phyloP scores from a whole-genome alignment of 1,140 invertebrate species.

The Varroa destructor region DNA sequence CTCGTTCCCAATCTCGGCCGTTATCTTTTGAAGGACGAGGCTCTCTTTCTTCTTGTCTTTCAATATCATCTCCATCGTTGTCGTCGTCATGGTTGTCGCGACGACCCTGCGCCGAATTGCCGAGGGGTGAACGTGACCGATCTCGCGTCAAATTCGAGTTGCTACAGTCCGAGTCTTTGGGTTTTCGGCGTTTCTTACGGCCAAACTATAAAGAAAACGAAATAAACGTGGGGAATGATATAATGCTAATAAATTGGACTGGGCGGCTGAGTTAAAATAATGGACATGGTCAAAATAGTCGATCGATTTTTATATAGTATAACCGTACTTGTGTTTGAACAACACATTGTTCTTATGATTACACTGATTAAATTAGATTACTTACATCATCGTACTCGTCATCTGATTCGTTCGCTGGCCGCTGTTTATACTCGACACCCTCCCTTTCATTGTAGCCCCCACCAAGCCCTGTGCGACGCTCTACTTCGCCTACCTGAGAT shows the following conservation, averaged over 20 bases:
- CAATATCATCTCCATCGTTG: constrained; percentile 34
- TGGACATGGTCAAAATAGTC: not conserved
- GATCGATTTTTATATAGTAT: constrained; percentile 11
- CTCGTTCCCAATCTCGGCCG: constrained; percentile 10
- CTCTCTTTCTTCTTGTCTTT: constrained; percentile 40
- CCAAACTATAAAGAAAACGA: constrained; percentile 52
- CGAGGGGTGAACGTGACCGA: not conserved
- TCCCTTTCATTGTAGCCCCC: constrained; percentile 75
- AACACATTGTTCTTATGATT: not conserved
- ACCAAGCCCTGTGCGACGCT: constrained; percentile 44
- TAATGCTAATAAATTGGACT: not conserved
- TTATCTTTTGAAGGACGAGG: not conserved
- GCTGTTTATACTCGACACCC: constrained; percentile 77
- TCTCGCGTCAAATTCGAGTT: constrained; percentile 19
- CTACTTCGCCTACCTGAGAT: constrained; percentile 46
- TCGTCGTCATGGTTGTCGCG: constrained; percentile 18
- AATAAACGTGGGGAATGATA: constrained; percentile 28
- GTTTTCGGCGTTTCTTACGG: constrained; percentile 54
- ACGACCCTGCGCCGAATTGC: not conserved
- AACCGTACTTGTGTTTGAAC: not conserved
- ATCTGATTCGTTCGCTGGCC: constrained; percentile 54
- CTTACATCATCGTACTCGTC: constrained; percentile 81
- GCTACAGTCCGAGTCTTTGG: constrained; percentile 34
- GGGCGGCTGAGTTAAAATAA: not conserved
- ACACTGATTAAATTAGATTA: constrained; percentile 35